phyloP scores from a whole-genome alignment of 2,797 vertebrate species.

The Hipposideros larvatus region DNA sequence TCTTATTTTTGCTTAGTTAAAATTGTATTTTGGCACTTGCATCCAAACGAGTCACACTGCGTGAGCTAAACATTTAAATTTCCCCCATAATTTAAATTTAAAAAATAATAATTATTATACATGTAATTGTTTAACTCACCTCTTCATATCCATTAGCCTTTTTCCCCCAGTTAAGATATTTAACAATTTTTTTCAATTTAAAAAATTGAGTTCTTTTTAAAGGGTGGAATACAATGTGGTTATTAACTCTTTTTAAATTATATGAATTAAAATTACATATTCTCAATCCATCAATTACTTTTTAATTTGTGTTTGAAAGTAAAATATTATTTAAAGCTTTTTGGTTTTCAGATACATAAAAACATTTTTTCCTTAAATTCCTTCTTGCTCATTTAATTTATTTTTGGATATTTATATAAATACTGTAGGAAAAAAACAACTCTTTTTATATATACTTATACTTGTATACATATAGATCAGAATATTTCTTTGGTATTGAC shows the following conservation, averaged over 20 bases:
- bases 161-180: background rate
- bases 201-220: background rate
- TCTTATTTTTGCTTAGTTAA: background rate
- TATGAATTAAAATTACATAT: background rate
- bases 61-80: background rate
- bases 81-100: background rate
- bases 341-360: background rate
- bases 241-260: background rate
- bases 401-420: background rate
- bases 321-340: background rate
- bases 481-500: background rate
- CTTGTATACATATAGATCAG: background rate
- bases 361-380: background rate
- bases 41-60: background rate
- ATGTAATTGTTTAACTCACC: background rate
- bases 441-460: background rate
- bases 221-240: background rate
- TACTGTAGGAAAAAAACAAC: background rate
- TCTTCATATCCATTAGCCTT: background rate
- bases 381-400: background rate
- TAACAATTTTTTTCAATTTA: conserved; percentile 1
- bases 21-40: background rate
- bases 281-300: background rate
- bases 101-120: background rate
- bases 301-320: conserved; percentile 18